Evolutionary conservation across 2,888 invertebrate species (phyloP), one percentile per base, ranked within the genome.

Genomic region (Lottia scabra): DNA sequence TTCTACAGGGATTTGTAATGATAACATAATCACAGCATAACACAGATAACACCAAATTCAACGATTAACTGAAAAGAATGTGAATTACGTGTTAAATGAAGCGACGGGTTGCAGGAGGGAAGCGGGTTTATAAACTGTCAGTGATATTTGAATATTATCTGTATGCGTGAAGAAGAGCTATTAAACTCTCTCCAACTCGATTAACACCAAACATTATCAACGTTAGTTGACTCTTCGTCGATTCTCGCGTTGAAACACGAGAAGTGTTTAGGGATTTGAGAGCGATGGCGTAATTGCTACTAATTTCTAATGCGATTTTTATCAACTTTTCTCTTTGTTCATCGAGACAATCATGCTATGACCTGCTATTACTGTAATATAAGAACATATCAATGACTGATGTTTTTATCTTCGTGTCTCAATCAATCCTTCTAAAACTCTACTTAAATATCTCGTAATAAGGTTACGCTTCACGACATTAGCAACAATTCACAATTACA

Each of bases 101-200:
- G 56, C 56, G 56, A 23, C 23, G 23, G 56, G 23, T 56, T 56
- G 19, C 56, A 56, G 56, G 19, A 13, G 19, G 56, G 19, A 19
- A 23, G 56, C 23, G 23, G 23, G 23, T 23, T 19, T 56, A 38
- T 23, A 23, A 56, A 23, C 23, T 19, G 56, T 23, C 56, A 56
- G 19, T 56, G 56, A 56, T 56, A 56, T 19, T 56, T 56, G 19
- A 19, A 56, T 19, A 56, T 56, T 13, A 56, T 56, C 10, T 23
- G 56, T 56, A 23, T 56, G 56, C 56, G 56, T 56, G 56, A 56
- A 56, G 56, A 56, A 56, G 56, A 23, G 56, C 56, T 56, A 56
- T 56, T 56, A 56, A 23, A 23, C 56, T 56, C 56, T 23, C 56
- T 8, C 19, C 19, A 56, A 56, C 56, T 56, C 56, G 56, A 56